Evolutionary conservation across 2,888 invertebrate species (phyloP), one percentile per base, ranked within the genome.

Genomic region (Caenorhabditis imperialis): DNA sequence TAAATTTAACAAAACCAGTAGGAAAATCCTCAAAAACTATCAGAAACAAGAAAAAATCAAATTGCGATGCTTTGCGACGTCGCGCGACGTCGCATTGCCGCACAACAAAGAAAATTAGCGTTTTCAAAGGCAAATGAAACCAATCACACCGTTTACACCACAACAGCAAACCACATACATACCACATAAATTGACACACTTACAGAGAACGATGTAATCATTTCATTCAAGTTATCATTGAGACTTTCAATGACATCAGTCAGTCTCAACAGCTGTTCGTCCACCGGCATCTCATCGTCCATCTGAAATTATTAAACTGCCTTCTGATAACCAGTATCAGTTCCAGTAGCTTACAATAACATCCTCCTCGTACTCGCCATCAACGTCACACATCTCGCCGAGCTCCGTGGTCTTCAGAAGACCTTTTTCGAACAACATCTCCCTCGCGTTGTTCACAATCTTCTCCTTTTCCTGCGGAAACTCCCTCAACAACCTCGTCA

Each of bases 391-490:
- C 57, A 73, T 58, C 42, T 78, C 76, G 8, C 61, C 76, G 14
- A 62, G 45, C 40, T 71, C 67, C 1, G 60, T 51, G 2, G 69
- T 67, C 18, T 54, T 58, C n/a, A 72, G 53, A 10, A 76, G 58
- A 1, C 38, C 53, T 22, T 53, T 33, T 3, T 27, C n/a, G 7
- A n/a, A 23, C 7, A 47, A 23, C n/a, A 45, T 12, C 33, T 33
- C 33, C 33, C 33, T 33, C 12, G 33, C 12, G 33, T 78, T 83
- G 12, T 50, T 50, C 10, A 79, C 38, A 10, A 85, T 57, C n/a
- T 54, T 67, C 14, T 67, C 62, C 37, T 79, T 44, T 23, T 75
- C 77, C 6, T 60, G 51, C 8, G 80, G 82, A 54, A 78, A 82
- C 12, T 82, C 82, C 33, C 65, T 55, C 16, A 82, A 57, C 6